These are phyloP conservation scores for Cephus cinctus DNA, from an alignment of 1,140 invertebrate species.

Conservation along the genomic window DNA sequence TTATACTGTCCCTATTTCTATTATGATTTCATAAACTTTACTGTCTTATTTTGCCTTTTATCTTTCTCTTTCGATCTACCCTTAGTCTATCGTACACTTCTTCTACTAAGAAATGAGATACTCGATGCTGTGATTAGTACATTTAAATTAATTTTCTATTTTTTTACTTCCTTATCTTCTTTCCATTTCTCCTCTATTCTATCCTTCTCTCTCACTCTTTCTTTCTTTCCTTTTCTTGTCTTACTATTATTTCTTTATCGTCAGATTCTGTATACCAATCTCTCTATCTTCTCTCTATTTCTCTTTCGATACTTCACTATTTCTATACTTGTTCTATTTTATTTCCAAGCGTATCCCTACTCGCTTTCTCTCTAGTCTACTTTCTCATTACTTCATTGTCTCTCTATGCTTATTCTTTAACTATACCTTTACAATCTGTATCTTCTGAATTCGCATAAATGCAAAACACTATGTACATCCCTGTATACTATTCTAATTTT, in stretches of 20 bases:
- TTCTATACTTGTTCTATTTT: too few species aligned
- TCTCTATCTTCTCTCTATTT: not conserved
- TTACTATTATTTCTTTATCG: not conserved
- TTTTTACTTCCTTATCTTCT: not conserved
- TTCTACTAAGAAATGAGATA: too few species aligned
- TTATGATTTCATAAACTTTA: not conserved
- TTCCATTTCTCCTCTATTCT: not conserved
- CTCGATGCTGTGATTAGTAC: slow-evolving; percentile 19
- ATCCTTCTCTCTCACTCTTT: not conserved
- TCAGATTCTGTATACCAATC: too few species aligned
- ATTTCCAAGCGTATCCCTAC: too few species aligned
- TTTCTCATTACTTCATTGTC: not conserved
- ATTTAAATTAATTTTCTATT: not conserved
- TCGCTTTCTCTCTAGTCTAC: slow-evolving; percentile 7
- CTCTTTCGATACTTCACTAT: too few species aligned
- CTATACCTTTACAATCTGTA: not conserved
- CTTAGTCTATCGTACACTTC: too few species aligned
- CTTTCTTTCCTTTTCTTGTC: slow-evolving; percentile 8
- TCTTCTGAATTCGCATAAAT: too few species aligned
- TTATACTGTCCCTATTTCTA: not conserved
- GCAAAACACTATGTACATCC: too few species aligned
- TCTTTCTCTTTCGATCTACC: slow-evolving; percentile 8
- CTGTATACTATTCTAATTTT: not conserved
- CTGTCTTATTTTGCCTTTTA: not conserved
- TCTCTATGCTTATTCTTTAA: not conserved